phyloP scores from a whole-genome alignment of 2,888 invertebrate species.

The Odontocolon sp. region DNA sequence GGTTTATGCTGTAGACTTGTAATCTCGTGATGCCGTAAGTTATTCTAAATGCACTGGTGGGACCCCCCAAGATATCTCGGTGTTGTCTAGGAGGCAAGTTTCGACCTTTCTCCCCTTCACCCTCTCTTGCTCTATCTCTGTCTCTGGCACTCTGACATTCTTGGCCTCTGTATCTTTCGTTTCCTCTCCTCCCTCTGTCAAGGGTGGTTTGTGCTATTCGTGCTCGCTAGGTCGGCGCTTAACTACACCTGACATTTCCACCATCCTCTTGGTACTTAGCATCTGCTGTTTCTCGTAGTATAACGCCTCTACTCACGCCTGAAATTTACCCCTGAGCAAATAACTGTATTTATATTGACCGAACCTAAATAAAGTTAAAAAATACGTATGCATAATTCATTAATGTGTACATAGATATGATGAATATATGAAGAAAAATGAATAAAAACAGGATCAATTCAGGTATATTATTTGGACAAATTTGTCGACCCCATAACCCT shows the following conservation, averaged over 20 bases:
- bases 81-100: slow-evolving; percentile 74
- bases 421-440: not conserved
- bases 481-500: not conserved
- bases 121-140: too few species aligned
- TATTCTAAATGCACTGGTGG: slow-evolving; percentile 80
- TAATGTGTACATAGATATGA: too few species aligned
- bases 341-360: too few species aligned
- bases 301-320: not conserved
- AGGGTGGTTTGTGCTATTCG: slow-evolving; percentile 20
- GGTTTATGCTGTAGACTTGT: slow-evolving; percentile 79
- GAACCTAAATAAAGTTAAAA: too few species aligned
- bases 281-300: slow-evolving; percentile 26
- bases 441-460: too few species aligned
- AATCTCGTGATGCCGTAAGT: slow-evolving; percentile 80
- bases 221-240: slow-evolving; percentile 42
- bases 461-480: not conserved
- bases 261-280: slow-evolving; percentile 38
- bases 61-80: slow-evolving; percentile 74
- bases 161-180: not conserved
- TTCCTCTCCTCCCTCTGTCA: slow-evolving; percentile 5
- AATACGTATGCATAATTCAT: too few species aligned
- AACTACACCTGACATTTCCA: slow-evolving; percentile 62
- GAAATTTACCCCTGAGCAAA: not conserved
- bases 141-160: slow-evolving; percentile 10
- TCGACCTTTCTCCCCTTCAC: slow-evolving; percentile 65